Base-by-base conservation (phyloP, 2,113 vertebrate genomes). In the Macroglossus sobrinus region DNA sequence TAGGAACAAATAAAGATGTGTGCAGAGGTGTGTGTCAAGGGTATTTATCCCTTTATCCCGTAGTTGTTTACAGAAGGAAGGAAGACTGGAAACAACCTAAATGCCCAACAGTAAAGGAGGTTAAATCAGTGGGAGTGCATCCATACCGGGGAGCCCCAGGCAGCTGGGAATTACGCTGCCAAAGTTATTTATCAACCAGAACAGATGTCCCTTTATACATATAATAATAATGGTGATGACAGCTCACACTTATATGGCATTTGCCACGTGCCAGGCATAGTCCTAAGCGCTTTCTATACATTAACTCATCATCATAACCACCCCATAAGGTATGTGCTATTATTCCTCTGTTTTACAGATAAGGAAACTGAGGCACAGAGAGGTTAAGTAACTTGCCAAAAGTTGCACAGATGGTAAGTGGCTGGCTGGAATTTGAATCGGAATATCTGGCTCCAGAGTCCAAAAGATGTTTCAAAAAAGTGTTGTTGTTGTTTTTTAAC, bases 1-100 rank as follows among this genome's bases (percentile, higher is more conserved):
- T 81, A 59, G 84, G 72, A 88, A 81, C 66, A 94, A 57, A 84
- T 86, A 47, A 68, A 88, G 92, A 40, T 26, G 91, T 47, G 50
- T 38, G 13, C 76, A 81, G 89, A 78, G 72, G 81, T 87, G 63
- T 93, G 80, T n/a, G 33, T 35, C 84, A 69, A 85, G 55, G 63
- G 45, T 64, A 16, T 78, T 43, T 47, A 68, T 50, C 40, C 33
- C 0, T 78, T 43, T 47, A 68, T 50, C 40, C 33, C 0, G 0
- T 35, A 47, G 50, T 89, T 80, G 59, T 69, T 89, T 55, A 79
- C 15, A 47, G 78, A 55, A 66, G 79, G 7, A 26, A 59, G 38
- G 74, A 40, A 68, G 61, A 28, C 50, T 38, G n/a, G 59, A 79
- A 47, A 40, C 40, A 59, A n/a, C 16, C 13, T 38, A 69, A 35